Conservation (phyloP, 1,140 invertebrate genomes). For the Battus philenor region DNA sequence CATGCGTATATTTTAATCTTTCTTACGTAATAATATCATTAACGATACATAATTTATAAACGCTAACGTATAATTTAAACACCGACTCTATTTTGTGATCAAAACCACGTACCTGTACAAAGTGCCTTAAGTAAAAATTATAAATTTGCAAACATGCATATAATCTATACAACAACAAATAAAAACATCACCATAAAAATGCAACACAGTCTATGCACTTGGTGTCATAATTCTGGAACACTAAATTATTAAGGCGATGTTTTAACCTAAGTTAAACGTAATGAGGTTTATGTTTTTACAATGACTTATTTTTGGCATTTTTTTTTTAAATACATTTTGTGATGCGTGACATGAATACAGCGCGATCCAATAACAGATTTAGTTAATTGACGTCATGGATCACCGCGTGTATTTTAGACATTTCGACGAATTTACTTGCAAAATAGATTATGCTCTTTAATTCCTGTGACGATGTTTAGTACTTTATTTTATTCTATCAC, state of each 20-base stretch:
- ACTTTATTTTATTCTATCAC: conserved; percentile 46
- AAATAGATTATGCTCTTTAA: conserved; percentile 62
- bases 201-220: conserved; percentile 64
- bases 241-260: conserved; percentile 60
- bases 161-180: conserved; percentile 36
- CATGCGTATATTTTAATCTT: too few relatives aligned
- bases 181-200: conserved; percentile 52
- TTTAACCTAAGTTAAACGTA: conserved; percentile 55
- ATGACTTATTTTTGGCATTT: conserved; percentile 66
- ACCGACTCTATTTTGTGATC: conserved; percentile 5
- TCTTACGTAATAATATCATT: conserved; percentile 10
- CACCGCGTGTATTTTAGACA: conserved; percentile 23
- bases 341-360: conserved; percentile 39
- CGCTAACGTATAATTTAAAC: conserved; percentile 3
- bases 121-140: conserved; percentile 24
- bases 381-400: conserved; percentile 27
- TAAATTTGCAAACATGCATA: conserved; percentile 33
- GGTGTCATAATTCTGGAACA: conserved; percentile 47
- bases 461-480: conserved; percentile 38
- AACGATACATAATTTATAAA: conserved; percentile 4
- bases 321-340: conserved; percentile 40
- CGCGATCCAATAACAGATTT: conserved; percentile 21
- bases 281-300: conserved; percentile 58
- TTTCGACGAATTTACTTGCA: conserved; percentile 23
- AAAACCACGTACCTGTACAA: conserved; percentile 21